Evolutionary conservation across 2,113 vertebrate genomes (phyloP).

Genomic region (Xyrauchen texanus): DNA sequence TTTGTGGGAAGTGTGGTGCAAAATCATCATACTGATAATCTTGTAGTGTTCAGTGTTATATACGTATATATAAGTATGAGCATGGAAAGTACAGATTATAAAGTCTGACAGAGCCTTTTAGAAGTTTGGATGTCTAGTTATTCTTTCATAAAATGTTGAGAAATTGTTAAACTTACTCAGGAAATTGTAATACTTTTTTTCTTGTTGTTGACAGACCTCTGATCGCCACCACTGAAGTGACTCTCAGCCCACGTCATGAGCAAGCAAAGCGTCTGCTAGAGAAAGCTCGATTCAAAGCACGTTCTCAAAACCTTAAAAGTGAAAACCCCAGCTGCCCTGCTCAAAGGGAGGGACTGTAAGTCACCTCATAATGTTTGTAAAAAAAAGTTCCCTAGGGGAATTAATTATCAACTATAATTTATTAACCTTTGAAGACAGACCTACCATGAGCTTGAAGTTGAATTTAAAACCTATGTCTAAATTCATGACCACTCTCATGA

Average conservation of each 20-base stretch:
- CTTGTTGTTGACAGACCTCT: slow-evolving; percentile 69
- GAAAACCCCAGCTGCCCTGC: slow-evolving; percentile 75
- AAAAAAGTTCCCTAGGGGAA: too few relatives aligned
- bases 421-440: too few relatives aligned
- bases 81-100: too few relatives aligned
- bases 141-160: not conserved
- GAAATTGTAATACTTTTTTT: slow-evolving; percentile 1
- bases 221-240: slow-evolving; percentile 74
- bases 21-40: not conserved
- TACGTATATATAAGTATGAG: too few relatives aligned
- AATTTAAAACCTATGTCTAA: too few relatives aligned
- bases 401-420: too few relatives aligned
- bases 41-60: not conserved
- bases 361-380: slow-evolving; percentile 21
- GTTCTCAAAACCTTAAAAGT: slow-evolving; percentile 79
- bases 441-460: too few relatives aligned
- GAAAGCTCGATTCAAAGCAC: slow-evolving; percentile 87
- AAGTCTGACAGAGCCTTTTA: not conserved
- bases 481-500: too few relatives aligned
- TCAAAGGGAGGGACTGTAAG: slow-evolving; percentile 76
- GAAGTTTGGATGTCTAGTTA: not conserved
- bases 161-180: not conserved
- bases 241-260: slow-evolving; percentile 85
- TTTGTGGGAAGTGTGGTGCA: not conserved
- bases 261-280: slow-evolving; percentile 88